A percentile compares a stretch with the other conserved stretches of the same genome.
These are phyloP conservation scores for Porites rus DNA, from an alignment of 92 coral and sea anemone genomes.

Conservation along the genomic window DNA sequence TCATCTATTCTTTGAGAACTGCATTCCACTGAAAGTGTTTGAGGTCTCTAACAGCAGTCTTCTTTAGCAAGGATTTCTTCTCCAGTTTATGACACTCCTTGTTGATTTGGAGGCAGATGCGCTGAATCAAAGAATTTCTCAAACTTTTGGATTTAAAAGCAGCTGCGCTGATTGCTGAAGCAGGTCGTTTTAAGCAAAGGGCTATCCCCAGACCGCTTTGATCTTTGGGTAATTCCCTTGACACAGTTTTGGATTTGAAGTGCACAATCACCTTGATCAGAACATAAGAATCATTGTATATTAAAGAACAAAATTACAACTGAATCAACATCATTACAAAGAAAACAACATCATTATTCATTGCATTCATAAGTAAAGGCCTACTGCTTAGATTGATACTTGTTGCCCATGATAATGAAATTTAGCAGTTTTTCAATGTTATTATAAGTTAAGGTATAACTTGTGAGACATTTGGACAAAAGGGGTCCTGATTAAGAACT, in stretches of 20 bases:
- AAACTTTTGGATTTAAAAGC: constrained; percentile 15
- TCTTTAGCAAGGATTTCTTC: constrained; percentile 31
- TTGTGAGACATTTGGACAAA: too few relatives aligned
- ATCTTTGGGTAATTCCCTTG: constrained; percentile 25
- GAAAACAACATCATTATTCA: neutral
- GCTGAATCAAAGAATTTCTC: constrained; percentile 1
- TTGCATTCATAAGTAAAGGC: too few relatives aligned
- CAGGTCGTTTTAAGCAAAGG: constrained; percentile 16
- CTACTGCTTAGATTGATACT: too few relatives aligned
- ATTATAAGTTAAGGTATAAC: too few relatives aligned
- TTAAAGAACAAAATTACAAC: neutral
- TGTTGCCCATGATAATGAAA: too few relatives aligned
- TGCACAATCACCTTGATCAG: constrained; percentile 15
- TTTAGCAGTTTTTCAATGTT: too few relatives aligned
- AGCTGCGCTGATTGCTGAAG: constrained; percentile 29
- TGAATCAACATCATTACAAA: neutral
- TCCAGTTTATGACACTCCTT: constrained; percentile 24
- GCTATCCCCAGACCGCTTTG: constrained; percentile 15
- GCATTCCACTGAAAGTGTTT: constrained; percentile 12
- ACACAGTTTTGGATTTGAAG: constrained; percentile 25
- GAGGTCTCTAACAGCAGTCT: constrained; percentile 19
- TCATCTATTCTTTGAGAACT: constrained; percentile 43
- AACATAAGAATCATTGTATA: neutral
- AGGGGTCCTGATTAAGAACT: too few relatives aligned
- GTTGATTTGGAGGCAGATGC: constrained; percentile 23